A percentile compares a stretch with the other conserved stretches of the same genome.
phyloP scores from a whole-genome alignment of 2,113 vertebrate species.

The Peromyscus polionotus region DNA sequence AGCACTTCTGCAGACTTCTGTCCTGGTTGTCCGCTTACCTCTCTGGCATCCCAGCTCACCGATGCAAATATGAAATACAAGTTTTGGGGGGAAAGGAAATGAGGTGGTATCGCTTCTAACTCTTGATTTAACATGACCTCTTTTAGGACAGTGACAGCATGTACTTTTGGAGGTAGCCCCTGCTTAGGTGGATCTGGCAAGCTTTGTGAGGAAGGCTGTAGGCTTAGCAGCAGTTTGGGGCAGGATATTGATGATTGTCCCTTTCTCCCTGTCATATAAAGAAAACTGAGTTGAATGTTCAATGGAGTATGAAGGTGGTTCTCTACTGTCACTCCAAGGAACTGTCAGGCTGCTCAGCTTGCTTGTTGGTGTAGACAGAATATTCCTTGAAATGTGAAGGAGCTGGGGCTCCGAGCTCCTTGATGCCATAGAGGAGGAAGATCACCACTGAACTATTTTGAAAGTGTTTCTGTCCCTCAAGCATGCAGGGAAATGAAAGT shows the following conservation, averaged over 20 bases:
- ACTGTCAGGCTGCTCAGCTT: slow-evolving; percentile 32
- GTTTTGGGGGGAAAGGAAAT: slow-evolving; percentile 52
- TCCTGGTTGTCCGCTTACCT: slow-evolving; percentile 60
- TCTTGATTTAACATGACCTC: slow-evolving; percentile 37
- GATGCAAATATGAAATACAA: slow-evolving; percentile 55
- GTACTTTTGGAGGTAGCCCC: slow-evolving; percentile 50
- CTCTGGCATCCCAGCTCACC: slow-evolving; percentile 55
- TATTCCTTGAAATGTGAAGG: not conserved
- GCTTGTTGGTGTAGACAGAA: not conserved
- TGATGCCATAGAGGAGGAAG: not conserved
- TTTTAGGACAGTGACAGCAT: not conserved
- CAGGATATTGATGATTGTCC: slow-evolving; percentile 65
- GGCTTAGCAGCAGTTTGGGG: slow-evolving; percentile 47
- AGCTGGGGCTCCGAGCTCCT: not conserved
- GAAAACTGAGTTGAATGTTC: slow-evolving; percentile 51
- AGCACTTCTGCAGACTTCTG: slow-evolving; percentile 9
- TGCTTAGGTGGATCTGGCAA: slow-evolving; percentile 7
- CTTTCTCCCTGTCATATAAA: slow-evolving; percentile 36
- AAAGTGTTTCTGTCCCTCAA: slow-evolving; percentile 41
- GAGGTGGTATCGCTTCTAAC: slow-evolving; percentile 21
- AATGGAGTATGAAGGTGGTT: slow-evolving; percentile 56
- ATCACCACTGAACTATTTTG: not conserved
- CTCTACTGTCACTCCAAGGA: not conserved
- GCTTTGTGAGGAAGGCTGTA: slow-evolving; percentile 38
- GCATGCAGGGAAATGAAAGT: not conserved